Base-by-base conservation (phyloP, 2,888 invertebrate species). In the Cheilosia scutellata region DNA sequence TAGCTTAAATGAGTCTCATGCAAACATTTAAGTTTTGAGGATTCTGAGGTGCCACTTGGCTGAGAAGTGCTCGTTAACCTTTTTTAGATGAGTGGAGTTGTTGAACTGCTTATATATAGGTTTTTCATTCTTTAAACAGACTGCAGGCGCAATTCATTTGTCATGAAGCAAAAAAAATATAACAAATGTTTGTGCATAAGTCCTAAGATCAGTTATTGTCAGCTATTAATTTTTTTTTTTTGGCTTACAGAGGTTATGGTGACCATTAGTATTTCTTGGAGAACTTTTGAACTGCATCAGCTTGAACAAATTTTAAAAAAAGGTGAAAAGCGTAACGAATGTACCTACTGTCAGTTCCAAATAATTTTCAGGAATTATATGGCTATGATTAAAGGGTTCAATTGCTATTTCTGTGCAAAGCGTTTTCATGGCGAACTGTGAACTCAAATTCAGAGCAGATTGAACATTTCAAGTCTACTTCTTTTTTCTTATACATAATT, bases 1-100 rank as follows among this genome's bases (percentile, higher is more conserved):
- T 44, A 57, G 74, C 70, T 68, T 62, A 77, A 82, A 71, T 82
- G 82, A 76, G 71, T 76, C 66, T 33, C 66, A 76, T 71, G 60
- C 66, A 80, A 86, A 76, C 55, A 86, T 65, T 83, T 74, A 57
- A 51, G 62, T 74, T 66, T 57, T 37, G 37, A 65, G 79, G 79
- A 84, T 75, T 80, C 44, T 33, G 49, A 72, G 71, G 44, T 25
- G 51, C 70, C 49, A 75, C 87, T 87, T 80, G 87, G 80, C 79
- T 63, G 72, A 31, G 58, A 72, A 87, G 82, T 87, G 87, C 78
- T 79, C 68, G 76, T 84, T 87, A 84, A 87, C 87, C 83, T 83
- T 84, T 87, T 79, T 84, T 66, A 42, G 25, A 58, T 68, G 76
- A 79, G 83, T 66, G 76, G 76, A 68, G 80, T 76, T 71, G 80